Percentiles rank a stretch among this genome's conserved stretches.
Conservation (phyloP, 2,888 invertebrate species). For the Cremastobaeus sp. region DNA sequence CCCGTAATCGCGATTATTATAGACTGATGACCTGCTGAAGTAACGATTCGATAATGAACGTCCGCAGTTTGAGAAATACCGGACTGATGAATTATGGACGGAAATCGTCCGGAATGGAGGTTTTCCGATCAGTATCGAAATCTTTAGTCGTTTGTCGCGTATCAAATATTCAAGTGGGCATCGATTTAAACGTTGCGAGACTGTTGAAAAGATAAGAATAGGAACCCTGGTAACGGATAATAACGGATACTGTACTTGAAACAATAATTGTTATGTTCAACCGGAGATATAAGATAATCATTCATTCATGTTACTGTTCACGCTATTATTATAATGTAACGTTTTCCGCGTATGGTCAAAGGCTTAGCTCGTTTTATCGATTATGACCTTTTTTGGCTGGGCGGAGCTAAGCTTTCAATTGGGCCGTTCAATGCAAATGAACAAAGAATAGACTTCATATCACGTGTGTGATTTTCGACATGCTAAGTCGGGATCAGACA, state of each 20-base stretch:
- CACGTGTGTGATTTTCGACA: too few relatives aligned
- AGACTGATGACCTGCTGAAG: too few relatives aligned
- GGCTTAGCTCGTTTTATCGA: constrained; percentile 54
- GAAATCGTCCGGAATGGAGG: constrained; percentile 17
- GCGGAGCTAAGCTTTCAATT: too few relatives aligned
- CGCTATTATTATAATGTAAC: constrained; percentile 54
- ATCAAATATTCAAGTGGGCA: constrained; percentile 31
- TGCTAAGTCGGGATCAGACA: too few relatives aligned
- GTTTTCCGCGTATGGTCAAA: constrained; percentile 44
- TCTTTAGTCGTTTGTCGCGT: constrained; percentile 14
- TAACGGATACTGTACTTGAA: constrained; percentile 55
- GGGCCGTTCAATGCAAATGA: too few relatives aligned
- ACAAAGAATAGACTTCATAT: too few relatives aligned
- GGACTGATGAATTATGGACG: constrained; percentile 37
- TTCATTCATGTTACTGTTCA: constrained; percentile 61
- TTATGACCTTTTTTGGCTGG: constrained; percentile 36
- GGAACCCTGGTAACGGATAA: constrained; percentile 50
- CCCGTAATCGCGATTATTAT: too few relatives aligned
- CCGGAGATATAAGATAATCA: constrained; percentile 61
- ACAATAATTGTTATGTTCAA: constrained; percentile 59
- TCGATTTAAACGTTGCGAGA: constrained; percentile 33
- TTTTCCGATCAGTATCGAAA: constrained; percentile 10
- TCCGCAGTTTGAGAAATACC: too few relatives aligned
- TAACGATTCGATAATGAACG: too few relatives aligned
- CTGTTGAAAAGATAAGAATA: constrained; percentile 52